Percentiles rank a stretch among this genome's conserved stretches.
phyloP scores from a whole-genome alignment of 2,113 vertebrate species.

The Pionites leucogaster region DNA sequence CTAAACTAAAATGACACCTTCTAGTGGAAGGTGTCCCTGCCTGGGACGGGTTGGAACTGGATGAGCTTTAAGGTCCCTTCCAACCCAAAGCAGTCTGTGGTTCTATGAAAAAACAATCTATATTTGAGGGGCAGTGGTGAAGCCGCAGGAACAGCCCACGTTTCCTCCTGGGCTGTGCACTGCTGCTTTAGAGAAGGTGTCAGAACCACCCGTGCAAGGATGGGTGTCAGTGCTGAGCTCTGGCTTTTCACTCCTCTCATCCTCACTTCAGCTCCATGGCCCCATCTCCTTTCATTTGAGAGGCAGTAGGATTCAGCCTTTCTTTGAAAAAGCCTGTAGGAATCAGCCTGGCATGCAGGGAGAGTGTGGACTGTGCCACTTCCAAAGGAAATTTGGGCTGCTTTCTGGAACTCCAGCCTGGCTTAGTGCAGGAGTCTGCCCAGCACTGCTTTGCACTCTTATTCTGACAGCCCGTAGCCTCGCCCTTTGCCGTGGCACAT shows the following conservation, averaged over 20 bases:
- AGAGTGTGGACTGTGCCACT: rapidly evolving
- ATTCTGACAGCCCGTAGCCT: neutral
- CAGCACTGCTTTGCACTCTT: no score
- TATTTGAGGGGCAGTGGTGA: neutral
- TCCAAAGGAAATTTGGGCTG: neutral
- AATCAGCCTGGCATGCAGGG: neutral
- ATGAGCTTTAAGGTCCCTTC: neutral
- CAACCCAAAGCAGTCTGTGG: neutral
- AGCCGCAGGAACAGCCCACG: neutral
- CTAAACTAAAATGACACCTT: neutral
- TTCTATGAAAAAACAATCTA: rapidly evolving
- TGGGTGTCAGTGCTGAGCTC: neutral
- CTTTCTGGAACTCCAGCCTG: neutral
- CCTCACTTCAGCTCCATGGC: neutral
- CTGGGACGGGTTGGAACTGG: neutral
- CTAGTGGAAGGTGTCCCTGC: neutral
- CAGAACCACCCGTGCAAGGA: neutral
- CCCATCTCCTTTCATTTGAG: neutral
- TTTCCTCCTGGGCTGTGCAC: neutral
- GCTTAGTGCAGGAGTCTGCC: neutral
- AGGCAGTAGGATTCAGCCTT: neutral
- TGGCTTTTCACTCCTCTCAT: neutral
- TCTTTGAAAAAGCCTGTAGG: neutral
- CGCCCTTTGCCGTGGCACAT: rapidly evolving
- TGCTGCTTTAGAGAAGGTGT: rapidly evolving